Conservation (phyloP, 2,888 invertebrate species). For the Micoletzkya japonica region DNA sequence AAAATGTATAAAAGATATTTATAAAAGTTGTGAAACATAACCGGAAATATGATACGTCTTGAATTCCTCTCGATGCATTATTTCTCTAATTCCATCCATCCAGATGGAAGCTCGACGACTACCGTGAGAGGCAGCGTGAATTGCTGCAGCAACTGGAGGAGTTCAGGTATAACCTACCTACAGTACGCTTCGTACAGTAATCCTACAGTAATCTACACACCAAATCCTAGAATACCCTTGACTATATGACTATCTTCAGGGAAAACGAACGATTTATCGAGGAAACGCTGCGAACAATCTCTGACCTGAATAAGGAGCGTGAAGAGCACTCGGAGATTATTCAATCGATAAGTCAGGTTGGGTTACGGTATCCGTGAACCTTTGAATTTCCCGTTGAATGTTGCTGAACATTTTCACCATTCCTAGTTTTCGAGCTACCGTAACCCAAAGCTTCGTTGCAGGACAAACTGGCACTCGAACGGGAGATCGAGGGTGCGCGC, state of each 20-base stretch:
- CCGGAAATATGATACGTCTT: no score
- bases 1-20: no score
- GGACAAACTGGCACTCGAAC: constrained; percentile 54
- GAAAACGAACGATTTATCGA: constrained; percentile 38
- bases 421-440: not conserved
- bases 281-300: constrained; percentile 49
- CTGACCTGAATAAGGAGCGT: constrained; percentile 56
- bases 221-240: no score
- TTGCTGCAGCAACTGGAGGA: constrained; percentile 48
- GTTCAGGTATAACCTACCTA: no score
- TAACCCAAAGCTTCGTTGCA: constrained; percentile 29
- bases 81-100: no score
- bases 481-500: constrained; percentile 43
- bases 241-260: not conserved
- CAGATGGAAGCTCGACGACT: constrained; percentile 42
- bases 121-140: constrained; percentile 38
- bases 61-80: no score
- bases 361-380: no score
- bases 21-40: no score
- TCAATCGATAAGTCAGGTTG: constrained; percentile 55
- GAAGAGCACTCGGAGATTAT: constrained; percentile 60
- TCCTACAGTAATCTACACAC: constrained; percentile 29
- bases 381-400: no score
- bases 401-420: no score
- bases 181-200: no score